Conservation (phyloP, 2,797 vertebrate genomes). For the Thripadectes ignobilis region DNA sequence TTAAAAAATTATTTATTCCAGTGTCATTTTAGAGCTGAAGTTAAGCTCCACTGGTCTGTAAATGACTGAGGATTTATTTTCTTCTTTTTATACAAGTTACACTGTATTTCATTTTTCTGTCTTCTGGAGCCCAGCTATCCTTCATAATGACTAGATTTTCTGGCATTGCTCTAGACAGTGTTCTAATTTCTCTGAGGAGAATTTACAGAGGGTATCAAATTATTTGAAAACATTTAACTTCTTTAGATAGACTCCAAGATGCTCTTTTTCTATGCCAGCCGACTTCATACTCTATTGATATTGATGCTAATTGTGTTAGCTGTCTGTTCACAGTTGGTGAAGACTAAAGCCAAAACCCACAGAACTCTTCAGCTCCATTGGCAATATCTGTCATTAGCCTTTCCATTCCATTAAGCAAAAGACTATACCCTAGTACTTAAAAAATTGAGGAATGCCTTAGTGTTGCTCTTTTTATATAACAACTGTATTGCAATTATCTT, state of each 20-base stretch:
- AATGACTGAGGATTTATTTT: neutral
- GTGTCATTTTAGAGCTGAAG: neutral
- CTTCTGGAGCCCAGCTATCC: neutral
- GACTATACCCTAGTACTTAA: neutral
- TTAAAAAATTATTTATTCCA: neutral
- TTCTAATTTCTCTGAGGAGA: neutral
- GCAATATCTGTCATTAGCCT: neutral
- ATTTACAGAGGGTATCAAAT: neutral
- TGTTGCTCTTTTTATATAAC: neutral
- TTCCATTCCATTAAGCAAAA: neutral
- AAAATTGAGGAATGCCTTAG: neutral
- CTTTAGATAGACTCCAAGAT: neutral
- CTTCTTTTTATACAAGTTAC: neutral
- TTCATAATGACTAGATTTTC: neutral
- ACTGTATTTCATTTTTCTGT: neutral
- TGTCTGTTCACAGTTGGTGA: neutral
- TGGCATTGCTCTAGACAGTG: neutral
- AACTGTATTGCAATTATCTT: neutral
- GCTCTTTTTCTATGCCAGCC: neutral
- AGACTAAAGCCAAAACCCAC: neutral
- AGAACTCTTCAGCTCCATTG: neutral
- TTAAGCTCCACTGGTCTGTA: neutral
- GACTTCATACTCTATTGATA: neutral
- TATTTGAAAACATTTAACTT: neutral
- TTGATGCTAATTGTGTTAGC: neutral